Conservation (phyloP, 2,888 invertebrate species). For the Apotomis betuletana region DNA sequence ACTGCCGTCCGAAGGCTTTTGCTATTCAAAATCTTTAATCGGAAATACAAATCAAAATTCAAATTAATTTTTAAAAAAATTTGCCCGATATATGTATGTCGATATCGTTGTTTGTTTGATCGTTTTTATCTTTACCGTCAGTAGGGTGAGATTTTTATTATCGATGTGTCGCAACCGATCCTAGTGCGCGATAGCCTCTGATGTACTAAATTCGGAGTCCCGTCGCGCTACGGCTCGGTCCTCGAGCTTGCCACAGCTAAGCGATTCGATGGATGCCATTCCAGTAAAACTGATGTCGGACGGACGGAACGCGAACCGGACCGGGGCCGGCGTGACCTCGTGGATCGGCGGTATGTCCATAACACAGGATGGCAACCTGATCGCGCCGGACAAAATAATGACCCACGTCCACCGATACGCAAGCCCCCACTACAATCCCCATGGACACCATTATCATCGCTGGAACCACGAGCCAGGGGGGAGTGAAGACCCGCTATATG, state of each 20-base stretch:
- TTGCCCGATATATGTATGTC: constrained; percentile 75
- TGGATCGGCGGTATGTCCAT: constrained; percentile 83
- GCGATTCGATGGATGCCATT: constrained; percentile 81
- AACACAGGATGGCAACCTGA: constrained; percentile 80
- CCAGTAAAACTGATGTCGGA: constrained; percentile 83
- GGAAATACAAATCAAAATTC: constrained; percentile 55
- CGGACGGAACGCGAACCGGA: constrained; percentile 75
- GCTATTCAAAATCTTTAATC: constrained; percentile 61
- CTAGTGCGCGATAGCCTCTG: constrained; percentile 73
- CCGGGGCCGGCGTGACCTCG: constrained; percentile 72
- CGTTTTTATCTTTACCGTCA: constrained; percentile 63
- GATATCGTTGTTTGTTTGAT: constrained; percentile 71
- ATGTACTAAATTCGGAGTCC: constrained; percentile 62
- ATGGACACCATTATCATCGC: constrained; percentile 78
- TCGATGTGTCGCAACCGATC: constrained; percentile 65
- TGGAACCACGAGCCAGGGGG: constrained; percentile 82
- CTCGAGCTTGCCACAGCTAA: constrained; percentile 73
- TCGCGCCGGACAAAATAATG: constrained; percentile 80
- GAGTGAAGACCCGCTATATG: constrained; percentile 77
- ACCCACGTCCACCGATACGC: constrained; percentile 79
- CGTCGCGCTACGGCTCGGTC: constrained; percentile 75
- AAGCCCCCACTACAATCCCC: constrained; percentile 81
- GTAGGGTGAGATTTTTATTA: constrained; percentile 64
- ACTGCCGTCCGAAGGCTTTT: constrained; percentile 72
- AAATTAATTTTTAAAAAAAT: constrained; percentile 45